A percentile compares a stretch with the other conserved stretches of the same genome.
Evolutionary conservation across 2,888 invertebrate species (phyloP).

Genomic region (Flabesymbios commensalis): DNA sequence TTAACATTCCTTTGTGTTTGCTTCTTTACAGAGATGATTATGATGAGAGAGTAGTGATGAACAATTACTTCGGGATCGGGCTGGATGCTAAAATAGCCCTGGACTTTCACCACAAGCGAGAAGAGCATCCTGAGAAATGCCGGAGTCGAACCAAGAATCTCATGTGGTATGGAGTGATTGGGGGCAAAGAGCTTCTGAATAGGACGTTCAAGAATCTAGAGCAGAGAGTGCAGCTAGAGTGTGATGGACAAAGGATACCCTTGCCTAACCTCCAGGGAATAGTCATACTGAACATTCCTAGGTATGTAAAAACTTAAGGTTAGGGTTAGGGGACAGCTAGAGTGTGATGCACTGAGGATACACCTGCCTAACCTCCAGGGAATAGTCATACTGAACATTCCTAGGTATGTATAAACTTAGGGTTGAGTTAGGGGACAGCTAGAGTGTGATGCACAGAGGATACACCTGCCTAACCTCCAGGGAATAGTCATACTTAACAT

Average conservation of each 20-base stretch:
- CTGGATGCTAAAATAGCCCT: constrained; percentile 96
- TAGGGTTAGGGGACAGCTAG: constrained; percentile 89
- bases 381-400: constrained; percentile 94
- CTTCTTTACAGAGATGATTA: constrained; percentile 72
- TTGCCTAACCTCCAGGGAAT: constrained; percentile 94
- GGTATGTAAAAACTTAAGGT: constrained; percentile 64
- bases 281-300: constrained; percentile 93
- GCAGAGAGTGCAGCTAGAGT: constrained; percentile 91
- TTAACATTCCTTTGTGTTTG: no score
- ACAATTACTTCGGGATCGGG: constrained; percentile 98
- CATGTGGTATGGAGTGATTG: constrained; percentile 64
- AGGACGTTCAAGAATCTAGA: constrained; percentile 95
- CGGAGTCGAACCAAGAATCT: constrained; percentile 60
- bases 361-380: constrained; percentile 94
- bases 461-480: constrained; percentile 92
- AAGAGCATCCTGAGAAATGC: constrained; percentile 96
- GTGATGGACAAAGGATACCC: constrained; percentile 94
- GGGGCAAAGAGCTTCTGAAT: constrained; percentile 69
- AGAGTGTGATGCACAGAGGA: constrained; percentile 94
- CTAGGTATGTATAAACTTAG: constrained; percentile 73
- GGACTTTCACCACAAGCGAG: constrained; percentile 95
- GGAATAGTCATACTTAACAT: constrained; percentile 97
- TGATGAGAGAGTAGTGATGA: constrained; percentile 95
- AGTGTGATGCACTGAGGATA: constrained; percentile 94
- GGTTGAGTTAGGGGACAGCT: no score